Base-by-base conservation (phyloP, 1,140 invertebrate genomes). In the Pissodes strobi region DNA sequence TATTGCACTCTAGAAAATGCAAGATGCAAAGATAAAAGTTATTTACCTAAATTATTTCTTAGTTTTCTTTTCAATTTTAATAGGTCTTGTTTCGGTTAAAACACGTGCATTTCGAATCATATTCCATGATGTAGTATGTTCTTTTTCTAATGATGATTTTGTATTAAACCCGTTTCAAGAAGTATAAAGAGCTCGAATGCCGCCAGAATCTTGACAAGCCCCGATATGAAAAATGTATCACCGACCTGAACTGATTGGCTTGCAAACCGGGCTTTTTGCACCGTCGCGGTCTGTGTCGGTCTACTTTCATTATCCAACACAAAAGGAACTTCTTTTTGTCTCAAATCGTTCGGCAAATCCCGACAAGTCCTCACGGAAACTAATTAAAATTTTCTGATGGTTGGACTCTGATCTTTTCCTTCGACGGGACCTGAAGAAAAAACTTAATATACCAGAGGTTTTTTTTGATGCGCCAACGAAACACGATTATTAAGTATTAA, bases 151-250 rank as follows among this genome's bases (percentile, higher is more conserved):
- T 60, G 57, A 58, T 41, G 51, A 61, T 61, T 56, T 51, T 38
- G 55, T 49, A 60, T 46, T 30, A 51, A 57, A 57, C 56, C 25
- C 56, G 56, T 59, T 48, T 37, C 41, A 25, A 59, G 27, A 59
- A 46, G 41, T 59, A 59, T 46, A 59, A 59, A 59, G 55, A 55
- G 55, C 17, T 51, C 55, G 53, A 57, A 64, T 60, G 66, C 60
- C 66, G 30, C 15, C 62, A 52, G 66, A 67, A 63, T 67, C 60
- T 64, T 67, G 66, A 67, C 65, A 67, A 67, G 60, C 30, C 53
- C 55, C 60, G 60, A 67, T 67, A 67, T 67, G 66, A 67, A 67
- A 67, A 67, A 67, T 64, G 66, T 67, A 67, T 67, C 60, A 64
- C 66, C 38, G 66, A 45, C 41, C 60, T 39, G 34, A 67, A 67